Evolutionary conservation across 2,113 vertebrate genomes (phyloP), one percentile per base, ranked within the genome.

Genomic region (Eleginops maclovinus): DNA sequence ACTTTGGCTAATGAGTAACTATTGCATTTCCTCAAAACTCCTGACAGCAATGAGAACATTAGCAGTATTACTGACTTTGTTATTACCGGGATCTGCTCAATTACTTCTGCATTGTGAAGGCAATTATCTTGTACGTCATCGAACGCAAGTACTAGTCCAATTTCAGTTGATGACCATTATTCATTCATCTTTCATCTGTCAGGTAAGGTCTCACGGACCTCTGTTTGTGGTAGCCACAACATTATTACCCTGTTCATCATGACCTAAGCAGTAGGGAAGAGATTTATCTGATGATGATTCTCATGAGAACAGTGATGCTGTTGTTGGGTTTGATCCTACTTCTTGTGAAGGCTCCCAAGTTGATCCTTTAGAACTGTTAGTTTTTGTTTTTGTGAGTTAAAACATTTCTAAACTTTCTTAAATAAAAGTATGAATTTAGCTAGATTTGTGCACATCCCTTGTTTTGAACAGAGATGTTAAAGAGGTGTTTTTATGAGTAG

Each of bases 71-170:
- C 75, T 56, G 62, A 82, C 64, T 68, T 44, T 81, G 73, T 66
- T 83, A 79, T 79, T 87, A 50, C 9, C 74, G 49, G 44, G 86
- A 75, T 86, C 47, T 61, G 56, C 75, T 74, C 75, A 81, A 68
- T 88, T 72, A 77, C 53, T 68, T 24, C 55, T 49, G 61, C 51
- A 17, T 44, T 63, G 40, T 81, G 75, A 47, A 76, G 65, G 43
- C 75, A 83, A 66, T 89, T 80, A 69, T 72, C 59, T 67, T 68
- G 31, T n/a, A 17, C 50, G 58, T 46, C 60, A 75, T 44, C 9
- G 53, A 86, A 54, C 73, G 54, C 55, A 53, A 66, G 61, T 49
- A 9, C 3, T 55, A 61, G 73, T 82, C 63, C 49, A 77, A 63
- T 77, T 59, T 78, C 24, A 69, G 31, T 50, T 74, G 44, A 59